phyloP scores from a whole-genome alignment of 2,113 vertebrate genomes.

The Aptenodytes patagonicus region DNA sequence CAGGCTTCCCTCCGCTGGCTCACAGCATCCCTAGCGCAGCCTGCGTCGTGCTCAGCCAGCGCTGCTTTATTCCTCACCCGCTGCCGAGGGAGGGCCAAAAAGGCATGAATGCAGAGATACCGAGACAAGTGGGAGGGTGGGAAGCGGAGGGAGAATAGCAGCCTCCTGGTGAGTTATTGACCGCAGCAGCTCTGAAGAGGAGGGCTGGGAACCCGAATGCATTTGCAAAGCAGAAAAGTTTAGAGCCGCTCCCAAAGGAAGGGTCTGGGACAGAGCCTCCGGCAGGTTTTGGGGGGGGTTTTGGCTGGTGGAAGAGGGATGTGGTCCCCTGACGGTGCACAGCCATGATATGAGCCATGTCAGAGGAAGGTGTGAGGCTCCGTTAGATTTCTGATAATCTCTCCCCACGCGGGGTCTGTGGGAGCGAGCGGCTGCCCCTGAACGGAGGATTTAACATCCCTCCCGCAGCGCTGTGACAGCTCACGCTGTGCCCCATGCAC shows the following conservation, averaged over 20 bases:
- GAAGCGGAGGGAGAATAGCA: slow-evolving; percentile 18
- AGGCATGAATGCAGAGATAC: slow-evolving; percentile 34
- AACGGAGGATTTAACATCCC: neutral
- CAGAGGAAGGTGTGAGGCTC: neutral
- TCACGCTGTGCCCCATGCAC: neutral
- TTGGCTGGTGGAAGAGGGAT: neutral
- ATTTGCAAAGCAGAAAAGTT: neutral
- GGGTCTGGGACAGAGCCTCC: neutral
- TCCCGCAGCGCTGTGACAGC: neutral
- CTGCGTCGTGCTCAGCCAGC: slow-evolving; percentile 19
- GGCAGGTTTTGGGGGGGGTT: neutral
- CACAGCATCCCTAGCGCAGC: neutral
- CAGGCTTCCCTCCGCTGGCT: neutral
- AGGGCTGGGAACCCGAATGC: neutral
- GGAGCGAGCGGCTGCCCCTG: neutral
- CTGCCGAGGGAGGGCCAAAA: slow-evolving; percentile 47
- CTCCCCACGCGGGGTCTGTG: accelerated
- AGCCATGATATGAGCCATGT: accelerated
- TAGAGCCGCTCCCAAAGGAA: neutral
- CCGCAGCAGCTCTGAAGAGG: neutral
- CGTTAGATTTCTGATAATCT: accelerated
- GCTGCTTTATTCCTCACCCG: neutral
- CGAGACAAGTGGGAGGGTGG: slow-evolving; percentile 52
- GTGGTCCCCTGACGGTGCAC: neutral
- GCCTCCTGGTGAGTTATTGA: slow-evolving; percentile 35